phyloP scores from a whole-genome alignment of 1,140 invertebrate genomes.

The Temnothorax nylanderi region DNA sequence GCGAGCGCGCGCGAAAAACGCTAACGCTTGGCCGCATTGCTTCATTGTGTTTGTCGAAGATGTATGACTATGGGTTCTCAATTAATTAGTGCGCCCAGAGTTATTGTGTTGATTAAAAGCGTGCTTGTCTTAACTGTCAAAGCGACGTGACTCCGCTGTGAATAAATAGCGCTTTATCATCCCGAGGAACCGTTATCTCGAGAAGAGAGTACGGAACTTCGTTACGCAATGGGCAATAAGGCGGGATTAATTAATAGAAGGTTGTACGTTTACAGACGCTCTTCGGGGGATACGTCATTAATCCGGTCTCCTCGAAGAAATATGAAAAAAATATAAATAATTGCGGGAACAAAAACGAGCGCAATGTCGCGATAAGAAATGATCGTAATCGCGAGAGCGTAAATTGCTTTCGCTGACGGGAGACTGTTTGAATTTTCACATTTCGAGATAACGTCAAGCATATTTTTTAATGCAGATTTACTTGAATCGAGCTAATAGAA shows the following conservation, averaged over 20 bases:
- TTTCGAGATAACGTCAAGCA: neutral
- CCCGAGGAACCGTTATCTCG: constrained; percentile 45
- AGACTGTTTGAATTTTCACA: neutral
- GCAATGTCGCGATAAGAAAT: constrained; percentile 30
- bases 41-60: neutral
- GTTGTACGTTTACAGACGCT: neutral
- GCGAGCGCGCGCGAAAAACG: constrained; percentile 4
- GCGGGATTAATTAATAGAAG: constrained; percentile 46
- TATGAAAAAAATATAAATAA: constrained; percentile 7
- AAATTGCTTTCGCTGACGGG: neutral
- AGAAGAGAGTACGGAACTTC: constrained; percentile 37
- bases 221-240: constrained; percentile 41
- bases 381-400: neutral
- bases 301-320: neutral
- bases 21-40: constrained; percentile 10
- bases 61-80: constrained; percentile 10
- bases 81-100: constrained; percentile 1
- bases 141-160: neutral
- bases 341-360: neutral
- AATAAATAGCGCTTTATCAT: constrained; percentile 56
- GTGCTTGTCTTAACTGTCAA: constrained; percentile 12
- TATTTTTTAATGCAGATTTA: constrained; percentile 6
- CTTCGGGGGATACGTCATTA: neutral
- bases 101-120: constrained; percentile 15
- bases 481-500: neutral